Evolutionary conservation across 2,888 invertebrate genomes (phyloP), one percentile per base, ranked within the genome.

Genomic region (Tinea semifulvella): DNA sequence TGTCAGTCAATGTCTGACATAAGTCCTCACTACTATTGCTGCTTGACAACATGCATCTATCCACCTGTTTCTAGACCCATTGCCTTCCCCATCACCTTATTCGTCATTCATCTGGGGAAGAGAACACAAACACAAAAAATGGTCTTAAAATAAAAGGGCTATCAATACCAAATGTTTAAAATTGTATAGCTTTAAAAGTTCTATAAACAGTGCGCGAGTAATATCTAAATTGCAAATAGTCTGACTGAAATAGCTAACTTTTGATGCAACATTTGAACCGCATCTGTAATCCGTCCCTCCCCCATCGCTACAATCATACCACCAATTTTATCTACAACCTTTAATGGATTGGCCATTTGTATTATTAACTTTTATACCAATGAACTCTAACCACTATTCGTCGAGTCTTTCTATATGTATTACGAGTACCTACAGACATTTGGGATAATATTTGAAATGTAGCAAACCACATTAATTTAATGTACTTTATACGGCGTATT

Each of bases 341-440:
- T 65, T 74, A 79, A 79, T 79, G 79, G 75, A 76, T 76, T 76
- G 69, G 59, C 67, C 63, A 62, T 69, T 72, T 56, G 52, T 61
- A 63, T 60, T 65, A 73, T 68, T 68, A 56, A 54, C 22, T 40
- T 22, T 22, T 40, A 40, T 22, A 40, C 19, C 10, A 36, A 36
- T 18, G 18, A 31, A 13, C 31, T 31, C 31, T 31, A 31, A 31
- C 31, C 31, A 31, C 31, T 31, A 13, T 31, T 31, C 31, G 13
- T 31, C 13, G 31, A 13, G 13, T 13, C 6, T 14, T n/a, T 11
- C 14, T 31, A n/a, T 27, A 11, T 31, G 5, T 11, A 13, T n/a
- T n/a, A n/a, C n/a, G n/a, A n/a, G n/a, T n/a, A n/a, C n/a, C n/a
- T n/a, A n/a, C n/a, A n/a, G n/a, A n/a, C n/a, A n/a, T n/a, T n/a